A percentile compares a stretch with the other conserved stretches of the same genome.
Evolutionary conservation across 1,140 invertebrate species (phyloP).

Genomic region (Drosophila pachea): DNA sequence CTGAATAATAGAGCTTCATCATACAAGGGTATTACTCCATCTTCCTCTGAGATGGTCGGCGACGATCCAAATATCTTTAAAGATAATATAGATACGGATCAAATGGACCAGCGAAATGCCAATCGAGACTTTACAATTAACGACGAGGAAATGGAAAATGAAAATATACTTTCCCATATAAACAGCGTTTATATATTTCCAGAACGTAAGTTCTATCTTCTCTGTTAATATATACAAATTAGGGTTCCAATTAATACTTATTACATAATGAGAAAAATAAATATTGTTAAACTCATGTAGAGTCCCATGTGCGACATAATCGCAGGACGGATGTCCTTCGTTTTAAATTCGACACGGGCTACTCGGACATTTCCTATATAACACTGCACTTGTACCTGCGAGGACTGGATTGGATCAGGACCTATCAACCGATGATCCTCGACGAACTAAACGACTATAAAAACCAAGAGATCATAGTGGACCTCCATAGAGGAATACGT

Average conservation of each 20-base stretch:
- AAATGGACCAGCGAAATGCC: constrained; percentile 1
- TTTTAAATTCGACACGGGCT: constrained; percentile 55
- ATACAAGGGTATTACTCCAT: neutral
- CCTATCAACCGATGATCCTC: constrained; percentile 51
- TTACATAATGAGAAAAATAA: neutral
- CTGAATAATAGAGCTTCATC: neutral
- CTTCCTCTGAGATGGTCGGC: constrained; percentile 51
- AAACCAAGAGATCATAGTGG: constrained; percentile 52
- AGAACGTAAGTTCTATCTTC: constrained; percentile 59
- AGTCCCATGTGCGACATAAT: constrained; percentile 49
- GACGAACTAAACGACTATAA: constrained; percentile 35
- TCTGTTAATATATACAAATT: neutral
- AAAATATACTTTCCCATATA: constrained; percentile 63
- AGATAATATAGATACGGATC: constrained; percentile 8
- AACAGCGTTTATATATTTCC: constrained; percentile 70
- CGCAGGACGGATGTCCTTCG: constrained; percentile 56
- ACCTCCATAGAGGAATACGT: constrained; percentile 45
- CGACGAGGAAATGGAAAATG: constrained; percentile 40
- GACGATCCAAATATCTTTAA: constrained; percentile 52
- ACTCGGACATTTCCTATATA: constrained; percentile 60
- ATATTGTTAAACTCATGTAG: neutral
- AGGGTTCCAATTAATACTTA: neutral
- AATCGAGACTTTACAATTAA: neutral
- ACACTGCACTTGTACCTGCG: constrained; percentile 65
- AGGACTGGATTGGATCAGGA: constrained; percentile 63